Base-by-base conservation (phyloP, 2,797 vertebrate genomes). In the Xenentodon cancila region DNA sequence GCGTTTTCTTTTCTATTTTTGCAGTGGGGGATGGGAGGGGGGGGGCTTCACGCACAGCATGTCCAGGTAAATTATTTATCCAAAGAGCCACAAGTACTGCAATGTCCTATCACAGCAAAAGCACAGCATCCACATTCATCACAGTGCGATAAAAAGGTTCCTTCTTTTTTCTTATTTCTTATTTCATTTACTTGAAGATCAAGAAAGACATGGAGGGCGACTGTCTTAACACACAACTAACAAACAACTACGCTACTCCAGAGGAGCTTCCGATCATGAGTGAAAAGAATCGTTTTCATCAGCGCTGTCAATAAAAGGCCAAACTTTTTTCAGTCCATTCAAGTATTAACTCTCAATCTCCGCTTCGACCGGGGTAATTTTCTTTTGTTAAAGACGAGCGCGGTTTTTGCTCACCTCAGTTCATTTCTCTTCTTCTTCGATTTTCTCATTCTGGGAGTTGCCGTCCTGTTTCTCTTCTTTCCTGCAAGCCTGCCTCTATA, bases 381-480 rank as follows among this genome's bases (percentile, higher is more conserved):
- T 50, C 68, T 43, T 46, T 17, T 25, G 43, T 55, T n/a, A 32
- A 19, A 51, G 48, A 56, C 60, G 20, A 56, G 63, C 51, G 79
- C 80, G 65, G 70, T 78, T 77, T 73, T 79, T 83, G 69, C 64
- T 77, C 59, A 64, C 21, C 64, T 71, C 51, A 76, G 72, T 77
- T 56, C 37, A 48, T 55, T 59, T 67, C 43, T 68, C 44, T 71
- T 45, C 49, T 62, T 55, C 62, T 72, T 83, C 11, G 43, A 80
- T 86, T 89, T 81, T 80, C 73, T 84, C 53, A 56, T 79, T 81
- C 37, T 43, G 34, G 47, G 27, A 69, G 47, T 79, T 60, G 42
- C 75, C 84, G 72, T 79, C 68, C 77, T 86, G 72, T 80, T 82
- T 80, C 61, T 75, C 64, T 74, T 73, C 68, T 71, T 52, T 73